Conservation (phyloP, 1,140 invertebrate genomes). For the Plectrocnemia conspersa region DNA sequence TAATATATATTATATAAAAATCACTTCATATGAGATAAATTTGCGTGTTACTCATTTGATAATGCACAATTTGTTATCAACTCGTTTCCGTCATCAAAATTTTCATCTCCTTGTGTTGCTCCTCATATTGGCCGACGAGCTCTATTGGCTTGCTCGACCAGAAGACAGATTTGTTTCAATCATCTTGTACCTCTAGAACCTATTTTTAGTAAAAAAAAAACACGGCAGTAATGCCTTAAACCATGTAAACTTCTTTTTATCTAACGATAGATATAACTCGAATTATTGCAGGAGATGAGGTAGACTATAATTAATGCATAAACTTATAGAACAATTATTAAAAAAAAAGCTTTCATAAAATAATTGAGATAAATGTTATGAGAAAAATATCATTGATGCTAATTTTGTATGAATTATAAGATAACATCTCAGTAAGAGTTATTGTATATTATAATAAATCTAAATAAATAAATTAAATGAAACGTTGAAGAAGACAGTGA, state of each 20-base stretch:
- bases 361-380: conserved; percentile 36
- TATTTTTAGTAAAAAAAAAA: conserved; percentile 32
- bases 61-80: conserved; percentile 17
- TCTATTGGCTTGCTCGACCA: conserved; percentile 17
- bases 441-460: conserved; percentile 31
- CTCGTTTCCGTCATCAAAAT: no score
- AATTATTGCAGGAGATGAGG: conserved; percentile 41
- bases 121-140: conserved; percentile 1
- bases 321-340: conserved; percentile 36
- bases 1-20: conserved; percentile 8
- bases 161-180: conserved; percentile 14
- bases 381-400: conserved; percentile 37
- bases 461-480: no score
- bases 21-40: conserved; percentile 18
- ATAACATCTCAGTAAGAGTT: conserved; percentile 30
- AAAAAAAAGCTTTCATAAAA: conserved; percentile 34
- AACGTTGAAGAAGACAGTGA: no score
- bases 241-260: conserved; percentile 34
- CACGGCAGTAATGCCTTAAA: conserved; percentile 20
- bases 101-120: neutral
- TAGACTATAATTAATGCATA: conserved; percentile 37
- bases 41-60: conserved; percentile 19
- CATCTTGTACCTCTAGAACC: conserved; percentile 34
- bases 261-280: conserved; percentile 40
- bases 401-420: conserved; percentile 37